Base-by-base conservation (phyloP, 1,140 invertebrate species). In the Zaprionus ornatus region DNA sequence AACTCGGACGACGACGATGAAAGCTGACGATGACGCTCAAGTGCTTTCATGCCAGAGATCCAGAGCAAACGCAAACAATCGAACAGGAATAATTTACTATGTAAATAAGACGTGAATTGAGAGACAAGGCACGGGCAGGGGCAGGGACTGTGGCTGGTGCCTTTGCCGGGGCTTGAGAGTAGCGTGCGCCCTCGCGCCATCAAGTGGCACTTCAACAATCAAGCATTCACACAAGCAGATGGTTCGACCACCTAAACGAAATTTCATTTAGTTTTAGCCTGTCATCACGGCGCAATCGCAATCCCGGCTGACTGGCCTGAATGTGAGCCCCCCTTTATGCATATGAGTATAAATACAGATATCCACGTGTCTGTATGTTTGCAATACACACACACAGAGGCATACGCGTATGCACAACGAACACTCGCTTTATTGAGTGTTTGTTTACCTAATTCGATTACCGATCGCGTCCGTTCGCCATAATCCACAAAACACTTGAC, bases 161-260 rank as follows among this genome's bases (percentile, higher is more conserved):
- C 12, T 35, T 2, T 27, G 17, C 19, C 21, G 42, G 27, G 35
- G 45, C 62, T 76, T 50, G 76, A 80, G 84, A 85, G 85, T 85
- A 88, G 85, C 88, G 88, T 84, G 88, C 74, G 86, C 85, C 86
- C 85, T 84, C 84, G 84, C 88, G 79, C 84, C 88, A 72, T 87
- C 84, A 13, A 87, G 84, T 91, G 83, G 56, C 88, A 91, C 88
- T 91, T 79, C 80, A 91, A 91, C 88, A 91, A 91, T 91, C 88
- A 91, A 91, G 87, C 88, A 88, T 91, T 91, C 88, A 88, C 85
- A 87, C 84, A 88, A 88, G 84, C 84, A 87, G 84, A 87, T 87
- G 84, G 84, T 80, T 77, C 74, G 84, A 87, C 84, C 84, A 87
- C 84, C 84, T 88, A 84, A 87, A 87, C 67, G 77, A 88, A 74